Conservation (phyloP, 2,797 vertebrate species). For the Borostomias antarcticus region DNA sequence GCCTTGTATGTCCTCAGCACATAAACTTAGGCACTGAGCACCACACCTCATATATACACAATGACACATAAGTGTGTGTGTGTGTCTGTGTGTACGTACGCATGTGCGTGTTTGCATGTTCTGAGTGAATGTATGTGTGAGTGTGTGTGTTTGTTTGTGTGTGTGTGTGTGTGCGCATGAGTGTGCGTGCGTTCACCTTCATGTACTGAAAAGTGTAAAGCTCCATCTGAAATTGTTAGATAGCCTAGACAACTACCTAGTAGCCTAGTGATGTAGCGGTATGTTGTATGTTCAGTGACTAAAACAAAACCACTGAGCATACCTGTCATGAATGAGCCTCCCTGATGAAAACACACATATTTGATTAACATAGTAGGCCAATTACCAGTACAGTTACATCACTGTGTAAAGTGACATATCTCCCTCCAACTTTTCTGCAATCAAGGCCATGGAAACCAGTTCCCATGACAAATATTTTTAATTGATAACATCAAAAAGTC, state of each 20-base stretch:
- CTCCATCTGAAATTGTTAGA: background rate
- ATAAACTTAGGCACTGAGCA: background rate
- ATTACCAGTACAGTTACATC: background rate
- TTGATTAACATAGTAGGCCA: background rate
- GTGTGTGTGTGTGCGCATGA: background rate
- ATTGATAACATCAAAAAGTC: background rate
- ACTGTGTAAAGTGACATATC: background rate
- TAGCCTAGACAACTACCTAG: too few relatives aligned
- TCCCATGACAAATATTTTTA: background rate
- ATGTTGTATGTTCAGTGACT: background rate
- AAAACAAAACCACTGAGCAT: background rate
- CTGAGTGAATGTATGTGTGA: background rate
- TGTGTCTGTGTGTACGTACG: background rate
- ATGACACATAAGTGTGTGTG: background rate
- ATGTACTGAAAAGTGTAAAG: background rate
- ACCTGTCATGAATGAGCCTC: background rate
- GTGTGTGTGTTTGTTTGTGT: background rate
- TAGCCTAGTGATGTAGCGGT: background rate
- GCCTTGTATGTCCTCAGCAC: background rate
- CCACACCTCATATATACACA: constrained; percentile 65
- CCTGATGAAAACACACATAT: background rate
- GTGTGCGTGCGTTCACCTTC: background rate
- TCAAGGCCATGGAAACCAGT: background rate
- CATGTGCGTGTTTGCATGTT: too few relatives aligned
- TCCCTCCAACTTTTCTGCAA: background rate